Evolutionary conservation across 2,888 invertebrate genomes (phyloP), one percentile per base, ranked within the genome.

Genomic region (Pilophorus perplexus): DNA sequence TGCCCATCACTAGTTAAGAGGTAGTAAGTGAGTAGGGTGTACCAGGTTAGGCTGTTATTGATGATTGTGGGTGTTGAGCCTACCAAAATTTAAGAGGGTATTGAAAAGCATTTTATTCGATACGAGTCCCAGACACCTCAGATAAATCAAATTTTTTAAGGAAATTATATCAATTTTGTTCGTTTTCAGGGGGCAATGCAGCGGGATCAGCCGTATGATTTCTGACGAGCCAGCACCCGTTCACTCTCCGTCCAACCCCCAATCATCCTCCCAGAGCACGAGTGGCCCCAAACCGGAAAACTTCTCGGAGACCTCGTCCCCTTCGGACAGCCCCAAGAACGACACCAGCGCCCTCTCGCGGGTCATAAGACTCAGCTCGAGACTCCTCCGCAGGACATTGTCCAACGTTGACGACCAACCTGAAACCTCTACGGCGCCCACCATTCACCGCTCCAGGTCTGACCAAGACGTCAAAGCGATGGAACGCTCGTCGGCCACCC

Each of bases 311-410:
- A 44, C 1, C 23, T 44, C 16, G 27, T 6, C 27, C 6, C 57
- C 16, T 37, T 18, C 22, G 25, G 46, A 46, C 14, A 46, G 25
- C 33, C 52, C 52, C 2, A 25, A 28, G 28, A 18, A 52, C 4
- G 64, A 64, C 38, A n/a, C 48, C 48, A 66, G 66, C 6, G 40
- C 66, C 18, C 55, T 68, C 2, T 27, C 62, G 6, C 28, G 66
- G 33, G 68, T 68, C 18, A 66, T 68, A 18, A 27, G 68, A 23
- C 38, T 66, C 5, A 68, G 68, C 42, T 66, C 66, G 10, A 54
- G 68, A 25, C 59, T 68, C n/a, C 62, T 68, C 5, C 23, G 50
- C 20, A 42, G 68, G 18, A 66, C 68, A 12, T 44, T 66, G 5
- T 68, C 68, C 3, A 68, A 68, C 37, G 66, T 66, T 10, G 68